phyloP scores from a whole-genome alignment of 2,888 invertebrate genomes.

The Laspeyria flexula region DNA sequence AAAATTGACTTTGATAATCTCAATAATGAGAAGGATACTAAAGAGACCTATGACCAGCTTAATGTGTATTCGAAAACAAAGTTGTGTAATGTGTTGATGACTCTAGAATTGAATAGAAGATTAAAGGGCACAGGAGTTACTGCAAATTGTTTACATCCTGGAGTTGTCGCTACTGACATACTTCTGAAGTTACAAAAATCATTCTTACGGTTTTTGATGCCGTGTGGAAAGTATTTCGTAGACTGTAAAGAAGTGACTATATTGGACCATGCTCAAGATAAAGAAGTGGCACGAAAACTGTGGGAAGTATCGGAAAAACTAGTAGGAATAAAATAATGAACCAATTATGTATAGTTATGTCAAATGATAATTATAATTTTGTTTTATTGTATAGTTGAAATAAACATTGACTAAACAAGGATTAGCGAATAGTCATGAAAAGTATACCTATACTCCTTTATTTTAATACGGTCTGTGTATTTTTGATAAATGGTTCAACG shows the following conservation, averaged over 20 bases:
- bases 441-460: too few relatives aligned
- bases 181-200: constrained; percentile 78
- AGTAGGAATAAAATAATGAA: constrained; percentile 54
- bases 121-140: constrained; percentile 90
- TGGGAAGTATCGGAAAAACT: constrained; percentile 84
- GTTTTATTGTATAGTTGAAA: too few relatives aligned
- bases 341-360: too few relatives aligned
- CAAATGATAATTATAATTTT: not conserved
- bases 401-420: too few relatives aligned
- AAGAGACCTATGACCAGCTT: constrained; percentile 30
- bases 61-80: constrained; percentile 85
- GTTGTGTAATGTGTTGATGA: constrained; percentile 91
- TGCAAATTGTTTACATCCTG: constrained; percentile 93
- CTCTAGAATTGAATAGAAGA: constrained; percentile 89
- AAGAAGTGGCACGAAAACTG: constrained; percentile 83
- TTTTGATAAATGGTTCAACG: too few relatives aligned
- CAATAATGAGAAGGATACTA: constrained; percentile 52
- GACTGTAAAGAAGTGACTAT: constrained; percentile 78
- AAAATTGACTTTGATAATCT: constrained; percentile 60
- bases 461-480: too few relatives aligned
- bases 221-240: constrained; percentile 87
- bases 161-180: constrained; percentile 87
- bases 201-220: constrained; percentile 63
- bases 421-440: too few relatives aligned
- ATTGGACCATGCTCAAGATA: constrained; percentile 75